Conservation (phyloP, 1,140 invertebrate species). For the Cecropterus lyciades region DNA sequence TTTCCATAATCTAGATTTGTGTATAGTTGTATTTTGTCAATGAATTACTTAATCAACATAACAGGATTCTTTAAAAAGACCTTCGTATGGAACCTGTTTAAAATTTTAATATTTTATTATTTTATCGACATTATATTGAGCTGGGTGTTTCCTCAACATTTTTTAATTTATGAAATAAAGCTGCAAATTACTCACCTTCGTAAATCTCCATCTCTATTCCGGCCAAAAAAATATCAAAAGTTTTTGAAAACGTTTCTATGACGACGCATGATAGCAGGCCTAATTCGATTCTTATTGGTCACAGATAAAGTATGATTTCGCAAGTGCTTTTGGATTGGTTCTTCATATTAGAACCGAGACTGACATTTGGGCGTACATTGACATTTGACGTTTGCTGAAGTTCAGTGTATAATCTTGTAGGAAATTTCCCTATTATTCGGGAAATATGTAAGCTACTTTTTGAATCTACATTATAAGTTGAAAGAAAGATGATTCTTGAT, state of each 20-base stretch:
- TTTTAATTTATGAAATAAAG: conserved; percentile 43
- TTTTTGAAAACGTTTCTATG: conserved; percentile 82
- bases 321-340: neutral
- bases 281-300: conserved; percentile 59
- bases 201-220: conserved; percentile 76
- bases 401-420: neutral
- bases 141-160: conserved; percentile 6
- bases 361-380: neutral
- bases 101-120: conserved; percentile 30
- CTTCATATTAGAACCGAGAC: neutral
- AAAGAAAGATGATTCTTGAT: too few relatives aligned
- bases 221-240: conserved; percentile 74
- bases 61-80: conserved; percentile 45
- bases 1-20: neutral
- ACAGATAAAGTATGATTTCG: conserved; percentile 31
- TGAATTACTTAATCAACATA: conserved; percentile 39
- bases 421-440: neutral
- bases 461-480: too few relatives aligned
- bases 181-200: conserved; percentile 68
- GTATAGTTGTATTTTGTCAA: conserved; percentile 2
- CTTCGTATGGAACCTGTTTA: conserved; percentile 58
- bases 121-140: neutral
- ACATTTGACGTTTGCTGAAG: neutral
- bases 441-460: too few relatives aligned
- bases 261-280: conserved; percentile 79